Evolutionary conservation across 2,797 vertebrate species (phyloP), one percentile per base, ranked within the genome.

Genomic region (Brachyrhaphis roseni): DNA sequence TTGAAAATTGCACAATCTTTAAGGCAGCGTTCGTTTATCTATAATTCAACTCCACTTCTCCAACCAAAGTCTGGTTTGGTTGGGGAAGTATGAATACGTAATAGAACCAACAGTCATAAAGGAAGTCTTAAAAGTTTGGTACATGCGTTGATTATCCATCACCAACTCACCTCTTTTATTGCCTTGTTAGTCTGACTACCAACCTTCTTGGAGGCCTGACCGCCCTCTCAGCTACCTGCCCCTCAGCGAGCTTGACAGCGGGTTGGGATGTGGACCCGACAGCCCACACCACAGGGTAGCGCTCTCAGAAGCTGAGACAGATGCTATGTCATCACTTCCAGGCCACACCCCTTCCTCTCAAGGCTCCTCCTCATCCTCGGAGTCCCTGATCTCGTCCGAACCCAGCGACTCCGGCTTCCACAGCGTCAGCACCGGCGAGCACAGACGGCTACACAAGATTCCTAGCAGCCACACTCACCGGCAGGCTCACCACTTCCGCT

Each of bases 331-430:
- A 0, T 82, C 80, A 0, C 82, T 92, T 6, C 94, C 92, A 0
- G 94, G 92, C 26, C 90, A 91, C 88, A 94, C 94, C 82, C 81
- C 92, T 31, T 92, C 92, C 41, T 94, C 94, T 20, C 93, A 91
- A 28, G 93, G 93, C 55, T 94, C 93, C 73, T 93, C 94, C 78
- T 91, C 93, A 8, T 95, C 85, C 8, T 94, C 93, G 0, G 89
- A 93, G 84, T 93, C 94, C 18, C 81, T 95, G 53, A 86, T 93
- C 79, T 94, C 92, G 0, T 93, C 92, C 0, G 92, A 96, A 68
- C 93, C 92, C 74, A 96, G 94, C 0, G 85, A 95, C 88, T 95
- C 95, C 0, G 93, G 94, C 8, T 95, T 95, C 78, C 94, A 95
- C 57, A 91, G 94, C 0, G 74, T 95, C 78, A 95, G 95, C 75